phyloP scores from a whole-genome alignment of 2,113 vertebrate species.

The Microtus richardsoni region DNA sequence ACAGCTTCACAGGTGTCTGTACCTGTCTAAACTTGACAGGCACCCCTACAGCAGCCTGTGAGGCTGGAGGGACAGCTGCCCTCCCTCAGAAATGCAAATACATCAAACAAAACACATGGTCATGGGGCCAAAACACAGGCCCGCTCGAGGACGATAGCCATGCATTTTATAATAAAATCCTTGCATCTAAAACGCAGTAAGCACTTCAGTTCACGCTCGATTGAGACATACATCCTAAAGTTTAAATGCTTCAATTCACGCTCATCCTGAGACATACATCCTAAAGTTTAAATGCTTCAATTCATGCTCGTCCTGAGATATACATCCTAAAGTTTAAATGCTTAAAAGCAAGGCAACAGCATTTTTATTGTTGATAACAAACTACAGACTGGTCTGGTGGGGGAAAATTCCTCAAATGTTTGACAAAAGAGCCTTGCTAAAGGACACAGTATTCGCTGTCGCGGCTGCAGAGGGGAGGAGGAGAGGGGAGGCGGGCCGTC shows the following conservation, averaged over 20 bases:
- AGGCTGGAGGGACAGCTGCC: not conserved
- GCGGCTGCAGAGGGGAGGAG: slow-evolving; percentile 57
- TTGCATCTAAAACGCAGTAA: slow-evolving; percentile 43
- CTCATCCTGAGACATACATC: slow-evolving; percentile 17
- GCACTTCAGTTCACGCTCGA: not conserved
- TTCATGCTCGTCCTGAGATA: not conserved
- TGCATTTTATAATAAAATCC: not conserved
- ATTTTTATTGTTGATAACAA: slow-evolving; percentile 72
- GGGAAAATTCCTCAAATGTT: slow-evolving; percentile 56
- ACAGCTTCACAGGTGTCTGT: slow-evolving; percentile 6
- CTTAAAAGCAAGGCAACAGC: slow-evolving; percentile 66
- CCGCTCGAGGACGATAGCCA: not conserved
- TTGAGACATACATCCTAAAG: slow-evolving; percentile 29
- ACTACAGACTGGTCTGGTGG: slow-evolving; percentile 72
- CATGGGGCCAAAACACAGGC: not conserved
- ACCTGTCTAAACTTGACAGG: slow-evolving; percentile 46
- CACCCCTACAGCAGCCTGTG: not conserved
- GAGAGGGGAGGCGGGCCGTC: slow-evolving; percentile 9
- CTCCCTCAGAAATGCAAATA: not conserved
- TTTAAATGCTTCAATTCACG: slow-evolving; percentile 47
- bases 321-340: slow-evolving; percentile 34
- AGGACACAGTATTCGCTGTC: slow-evolving; percentile 53
- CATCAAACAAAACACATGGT: not conserved
- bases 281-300: slow-evolving; percentile 56
- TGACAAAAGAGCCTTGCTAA: slow-evolving; percentile 81